Evolutionary conservation across 2,113 vertebrate genomes (phyloP), one percentile per base, ranked within the genome.

Genomic region (Nanger granti): DNA sequence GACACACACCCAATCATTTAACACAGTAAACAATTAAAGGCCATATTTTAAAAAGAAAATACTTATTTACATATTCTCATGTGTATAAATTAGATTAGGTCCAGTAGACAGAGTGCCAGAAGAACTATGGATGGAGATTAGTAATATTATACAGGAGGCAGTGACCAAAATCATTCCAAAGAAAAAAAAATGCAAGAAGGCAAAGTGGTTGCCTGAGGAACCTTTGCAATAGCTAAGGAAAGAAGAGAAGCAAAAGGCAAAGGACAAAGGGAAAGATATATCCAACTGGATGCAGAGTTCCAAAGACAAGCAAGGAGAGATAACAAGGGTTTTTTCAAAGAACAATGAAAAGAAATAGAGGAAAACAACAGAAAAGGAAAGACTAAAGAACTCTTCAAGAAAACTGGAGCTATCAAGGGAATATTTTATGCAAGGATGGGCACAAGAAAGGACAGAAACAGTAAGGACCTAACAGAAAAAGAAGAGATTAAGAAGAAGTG

Each of bases 11-110:
- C 15, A 76, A 47, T 57, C 44, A 90, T 13, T 55, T 89, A 85
- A 59, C 55, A 91, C 7, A 85, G 22, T n/a, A 59, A 91, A 41
- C 2, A 24, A 54, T 54, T 95, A 79, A 90, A 86, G 93, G 29
- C 91, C 57, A 89, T 49, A 91, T 94, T 92, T 91, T 62, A 18
- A 69, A 91, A 94, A 93, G 66, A 34, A 92, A 85, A 89, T 80
- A 96, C 44, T 66, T 92, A 57, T 88, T 54, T 76, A 93, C 7
- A 1, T 52, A 54, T 91, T 87, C 34, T 85, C 11, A 47, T 57
- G 66, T 76, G n/a, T 76, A 76, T 76, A 76, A 76, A 41, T 76
- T 24, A 76, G 20, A 76, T 76, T 76, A 76, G n/a, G n/a, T 26
- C 20, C 69, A 41, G 10, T 76, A 76, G n/a, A 76, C 69, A 76